A percentile compares a stretch with the other conserved stretches of the same genome.
Evolutionary conservation across 2,888 invertebrate genomes (phyloP).

Genomic region (Callimorpha dominula): DNA sequence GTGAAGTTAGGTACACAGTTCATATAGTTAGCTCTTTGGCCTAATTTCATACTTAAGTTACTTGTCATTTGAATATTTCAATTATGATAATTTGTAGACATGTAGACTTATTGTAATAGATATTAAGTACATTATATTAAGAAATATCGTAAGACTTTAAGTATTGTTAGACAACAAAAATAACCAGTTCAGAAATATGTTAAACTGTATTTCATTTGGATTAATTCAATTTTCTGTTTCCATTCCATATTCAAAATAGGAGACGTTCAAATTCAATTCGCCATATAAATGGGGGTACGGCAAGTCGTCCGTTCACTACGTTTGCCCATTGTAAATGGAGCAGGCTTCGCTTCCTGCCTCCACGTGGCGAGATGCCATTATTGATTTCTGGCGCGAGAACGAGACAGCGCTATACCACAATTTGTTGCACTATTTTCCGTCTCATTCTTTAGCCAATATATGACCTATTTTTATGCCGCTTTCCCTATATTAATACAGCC

Average conservation of each 20-base stretch:
- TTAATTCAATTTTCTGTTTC: conserved; percentile 59
- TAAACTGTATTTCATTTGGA: conserved; percentile 44
- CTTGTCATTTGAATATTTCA: not conserved
- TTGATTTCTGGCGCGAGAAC: conserved; percentile 85
- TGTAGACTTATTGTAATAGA: too few relatives aligned
- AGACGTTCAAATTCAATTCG: conserved; percentile 68
- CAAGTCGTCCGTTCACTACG: conserved; percentile 67
- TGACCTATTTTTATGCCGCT: conserved; percentile 86
- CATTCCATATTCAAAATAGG: conserved; percentile 43
- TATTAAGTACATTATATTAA: not conserved
- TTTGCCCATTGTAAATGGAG: conserved; percentile 78
- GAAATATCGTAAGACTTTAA: not conserved
- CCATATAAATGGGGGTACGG: conserved; percentile 56
- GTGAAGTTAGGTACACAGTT: not conserved
- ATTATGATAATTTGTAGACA: not conserved
- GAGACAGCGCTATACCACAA: conserved; percentile 79
- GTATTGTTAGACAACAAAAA: not conserved
- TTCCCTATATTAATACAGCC: conserved; percentile 85
- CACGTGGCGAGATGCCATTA: conserved; percentile 86
- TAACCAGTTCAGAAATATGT: conserved; percentile 1
- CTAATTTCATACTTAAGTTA: not conserved
- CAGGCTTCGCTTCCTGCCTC: conserved; percentile 77
- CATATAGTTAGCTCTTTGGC: not conserved
- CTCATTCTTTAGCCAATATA: conserved; percentile 82
- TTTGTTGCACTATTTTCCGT: conserved; percentile 86